Percentiles rank a stretch among this genome's conserved stretches.
phyloP scores from a whole-genome alignment of 2,888 invertebrate species.

The Saturnia japonica region DNA sequence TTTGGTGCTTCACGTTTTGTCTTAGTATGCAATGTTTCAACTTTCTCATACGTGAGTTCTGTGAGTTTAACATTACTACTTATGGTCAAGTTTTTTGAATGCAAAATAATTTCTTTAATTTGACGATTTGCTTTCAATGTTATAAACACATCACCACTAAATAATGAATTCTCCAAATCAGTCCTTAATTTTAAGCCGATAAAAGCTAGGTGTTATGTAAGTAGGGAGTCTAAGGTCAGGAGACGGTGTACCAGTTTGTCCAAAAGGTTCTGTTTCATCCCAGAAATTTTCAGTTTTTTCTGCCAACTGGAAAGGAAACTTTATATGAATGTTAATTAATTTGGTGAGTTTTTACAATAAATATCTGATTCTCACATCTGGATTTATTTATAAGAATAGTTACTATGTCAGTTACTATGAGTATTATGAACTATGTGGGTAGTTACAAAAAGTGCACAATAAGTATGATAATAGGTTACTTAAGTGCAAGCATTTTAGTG shows the following conservation, averaged over 20 bases:
- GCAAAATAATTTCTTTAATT: slow-evolving; percentile 74
- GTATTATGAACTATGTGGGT: not conserved
- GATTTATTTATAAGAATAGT: not conserved
- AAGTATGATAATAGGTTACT: not conserved
- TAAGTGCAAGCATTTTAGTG: no score
- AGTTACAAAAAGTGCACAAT: not conserved
- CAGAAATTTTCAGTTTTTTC: slow-evolving; percentile 52
- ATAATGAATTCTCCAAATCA: slow-evolving; percentile 69
- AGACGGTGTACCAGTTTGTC: slow-evolving; percentile 48
- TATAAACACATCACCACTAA: slow-evolving; percentile 73
- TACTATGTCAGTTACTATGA: not conserved
- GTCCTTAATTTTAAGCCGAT: slow-evolving; percentile 81
- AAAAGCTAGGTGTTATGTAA: slow-evolving; percentile 78
- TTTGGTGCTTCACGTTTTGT: slow-evolving; percentile 47
- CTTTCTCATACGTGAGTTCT: slow-evolving; percentile 72
- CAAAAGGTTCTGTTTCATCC: slow-evolving; percentile 71
- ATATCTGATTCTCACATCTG: not conserved
- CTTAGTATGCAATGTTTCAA: slow-evolving; percentile 50
- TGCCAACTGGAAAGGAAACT: slow-evolving; percentile 19
- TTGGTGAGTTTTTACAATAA: not conserved
- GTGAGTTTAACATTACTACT: slow-evolving; percentile 62
- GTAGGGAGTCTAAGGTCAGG: slow-evolving; percentile 70
- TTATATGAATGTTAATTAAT: not conserved
- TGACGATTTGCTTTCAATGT: slow-evolving; percentile 63
- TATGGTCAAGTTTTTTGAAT: slow-evolving; percentile 74